Percentiles rank a stretch among this genome's conserved stretches.
phyloP scores from a whole-genome alignment of 2,797 vertebrate genomes.

The Geotrypetes seraphini region DNA sequence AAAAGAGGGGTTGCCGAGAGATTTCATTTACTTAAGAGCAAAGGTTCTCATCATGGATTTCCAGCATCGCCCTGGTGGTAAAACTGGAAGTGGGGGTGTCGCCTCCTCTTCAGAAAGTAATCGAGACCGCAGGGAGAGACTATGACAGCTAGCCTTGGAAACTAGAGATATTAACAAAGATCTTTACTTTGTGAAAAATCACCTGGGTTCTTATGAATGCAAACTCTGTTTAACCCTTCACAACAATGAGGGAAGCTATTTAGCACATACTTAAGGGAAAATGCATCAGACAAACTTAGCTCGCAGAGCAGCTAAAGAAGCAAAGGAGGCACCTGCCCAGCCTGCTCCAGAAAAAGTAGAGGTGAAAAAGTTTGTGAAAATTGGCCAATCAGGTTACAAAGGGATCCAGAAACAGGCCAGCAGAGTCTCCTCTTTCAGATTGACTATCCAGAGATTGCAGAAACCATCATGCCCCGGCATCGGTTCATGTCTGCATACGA shows the following conservation, averaged over 20 bases:
- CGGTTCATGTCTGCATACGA: constrained; percentile 97
- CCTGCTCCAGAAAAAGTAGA: constrained; percentile 94
- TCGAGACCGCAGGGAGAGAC: constrained; percentile 78
- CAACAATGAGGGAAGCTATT: constrained; percentile 96
- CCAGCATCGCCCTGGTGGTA: constrained; percentile 90
- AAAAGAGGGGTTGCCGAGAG: no score
- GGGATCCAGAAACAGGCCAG: constrained; percentile 86
- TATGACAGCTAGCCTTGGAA: constrained; percentile 86
- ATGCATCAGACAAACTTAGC: constrained; percentile 97
- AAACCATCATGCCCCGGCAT: constrained; percentile 84
- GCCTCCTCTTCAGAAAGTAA: constrained; percentile 93
- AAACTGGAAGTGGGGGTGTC: constrained; percentile 90
- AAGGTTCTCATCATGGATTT: constrained; percentile 75
- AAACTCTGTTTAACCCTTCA: constrained; percentile 94
- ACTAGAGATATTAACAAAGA: constrained; percentile 98
- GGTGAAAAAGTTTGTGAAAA: constrained; percentile 97
- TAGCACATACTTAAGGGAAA: constrained; percentile 95
- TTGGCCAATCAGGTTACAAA: constrained; percentile 93
- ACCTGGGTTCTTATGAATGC: constrained; percentile 93
- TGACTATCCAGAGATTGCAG: constrained; percentile 89
- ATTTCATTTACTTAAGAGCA: constrained; percentile 1
- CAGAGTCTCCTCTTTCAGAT: constrained; percentile 97
- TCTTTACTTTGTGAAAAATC: constrained; percentile 98
- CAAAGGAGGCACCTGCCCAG: constrained; percentile 91
- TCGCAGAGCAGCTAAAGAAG: constrained; percentile 89